These are phyloP conservation scores for Luehdorfia chinensis DNA, from an alignment of 1,140 invertebrate species.

Conservation along the genomic window DNA sequence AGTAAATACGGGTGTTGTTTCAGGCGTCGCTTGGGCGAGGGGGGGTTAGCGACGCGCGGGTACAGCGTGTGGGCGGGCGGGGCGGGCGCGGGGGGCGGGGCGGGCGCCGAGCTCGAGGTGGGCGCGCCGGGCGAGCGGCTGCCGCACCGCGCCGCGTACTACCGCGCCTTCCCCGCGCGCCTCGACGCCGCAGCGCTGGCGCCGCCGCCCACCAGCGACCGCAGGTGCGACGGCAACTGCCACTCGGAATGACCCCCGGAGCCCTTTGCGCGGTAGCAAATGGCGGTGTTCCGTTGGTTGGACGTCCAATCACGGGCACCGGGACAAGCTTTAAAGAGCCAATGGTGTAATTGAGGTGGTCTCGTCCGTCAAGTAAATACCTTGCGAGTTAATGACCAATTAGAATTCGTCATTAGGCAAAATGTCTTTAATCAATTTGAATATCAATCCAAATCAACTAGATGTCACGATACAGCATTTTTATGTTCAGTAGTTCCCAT, in stretches of 20 bases:
- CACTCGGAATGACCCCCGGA: not conserved
- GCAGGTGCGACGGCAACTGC: conserved; percentile 45
- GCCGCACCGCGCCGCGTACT: conserved; percentile 83
- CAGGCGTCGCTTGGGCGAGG: conserved; percentile 57
- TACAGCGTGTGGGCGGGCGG: conserved; percentile 57
- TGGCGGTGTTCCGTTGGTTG: too few species aligned
- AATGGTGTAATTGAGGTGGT: too few species aligned
- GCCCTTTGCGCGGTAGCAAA: too few species aligned
- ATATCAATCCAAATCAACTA: too few species aligned
- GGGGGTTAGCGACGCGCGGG: conserved; percentile 48
- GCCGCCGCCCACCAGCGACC: conserved; percentile 82
- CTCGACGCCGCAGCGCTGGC: conserved; percentile 87
- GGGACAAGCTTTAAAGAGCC: too few species aligned
- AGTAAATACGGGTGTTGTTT: conserved; percentile 35
- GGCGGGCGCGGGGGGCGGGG: conserved; percentile 19
- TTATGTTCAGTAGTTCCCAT: too few species aligned
- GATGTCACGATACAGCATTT: too few species aligned
- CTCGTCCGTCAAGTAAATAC: too few species aligned
- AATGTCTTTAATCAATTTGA: too few species aligned
- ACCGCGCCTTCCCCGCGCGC: conserved; percentile 90
- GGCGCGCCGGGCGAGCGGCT: conserved; percentile 86
- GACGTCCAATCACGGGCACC: too few species aligned
- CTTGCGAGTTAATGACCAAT: too few species aligned
- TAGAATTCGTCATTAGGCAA: too few species aligned
- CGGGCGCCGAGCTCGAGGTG: conserved; percentile 85